Base-by-base conservation (phyloP, 2,113 vertebrate genomes). In the Cyanoramphus novaezelandiae region DNA sequence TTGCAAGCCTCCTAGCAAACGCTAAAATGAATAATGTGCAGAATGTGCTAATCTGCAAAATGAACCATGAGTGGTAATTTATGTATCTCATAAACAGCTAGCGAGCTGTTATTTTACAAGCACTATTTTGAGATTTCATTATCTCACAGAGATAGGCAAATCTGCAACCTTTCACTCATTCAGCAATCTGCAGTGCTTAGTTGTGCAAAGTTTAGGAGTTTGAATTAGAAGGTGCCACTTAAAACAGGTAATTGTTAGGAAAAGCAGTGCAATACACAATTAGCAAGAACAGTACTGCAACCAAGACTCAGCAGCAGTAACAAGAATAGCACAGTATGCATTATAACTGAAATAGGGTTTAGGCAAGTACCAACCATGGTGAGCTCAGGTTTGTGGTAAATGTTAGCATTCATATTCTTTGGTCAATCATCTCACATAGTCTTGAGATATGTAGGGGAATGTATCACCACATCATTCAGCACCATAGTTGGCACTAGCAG, bases 21-120 rank as follows among this genome's bases (percentile, higher is more conserved):
- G n/a, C 28, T 46, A 39, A 87, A 86, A 92, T 18, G 13, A 91
- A 68, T 86, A 89, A 86, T 0, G 0, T 2, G 8, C 29, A 74
- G 63, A 91, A 90, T 55, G 64, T 82, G 69, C 83, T 96, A 95
- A 95, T 91, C 92, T 86, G 74, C 52, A 91, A 81, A 94, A 84
- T 6, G 16, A 92, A 62, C 60, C 72, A 68, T 33, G 64, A 94
- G 86, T 72, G 88, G 92, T 93, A 96, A 96, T 94, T 96, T 93
- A 96, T 92, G 93, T 85, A 84, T 86, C 96, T 96, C 93, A 93
- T 90, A 96, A 96, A 92, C 77, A 90, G 77, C 83, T 78, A 92
- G 65, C 0, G 16, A 88, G 65, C 64, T 90, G 83, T 71, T 94
- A 86, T 72, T 95, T 94, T 93, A 75, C 77, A 83, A 83, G 72